Evolutionary conservation across 1,140 invertebrate genomes (phyloP).

Genomic region (Patella vulgata): DNA sequence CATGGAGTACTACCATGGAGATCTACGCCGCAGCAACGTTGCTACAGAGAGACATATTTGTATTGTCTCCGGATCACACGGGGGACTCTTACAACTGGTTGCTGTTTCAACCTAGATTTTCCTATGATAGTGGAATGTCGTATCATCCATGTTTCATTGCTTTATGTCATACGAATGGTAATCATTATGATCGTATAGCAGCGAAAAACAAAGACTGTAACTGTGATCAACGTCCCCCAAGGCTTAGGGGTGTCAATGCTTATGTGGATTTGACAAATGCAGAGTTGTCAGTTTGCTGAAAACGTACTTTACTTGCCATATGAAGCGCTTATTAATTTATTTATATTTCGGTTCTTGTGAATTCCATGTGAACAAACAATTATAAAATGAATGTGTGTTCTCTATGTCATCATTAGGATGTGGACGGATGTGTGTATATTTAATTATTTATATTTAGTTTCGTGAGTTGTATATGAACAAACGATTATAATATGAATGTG

Average conservation of each 20-base stretch:
- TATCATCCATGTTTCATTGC: slow-evolving; percentile 45
- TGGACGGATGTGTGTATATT: no score
- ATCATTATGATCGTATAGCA: slow-evolving; percentile 54
- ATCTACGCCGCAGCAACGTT: slow-evolving; percentile 57
- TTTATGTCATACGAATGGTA: slow-evolving; percentile 55
- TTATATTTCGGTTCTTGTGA: no score
- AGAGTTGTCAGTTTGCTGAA: no score
- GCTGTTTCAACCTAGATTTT: slow-evolving; percentile 44
- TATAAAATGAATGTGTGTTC: no score
- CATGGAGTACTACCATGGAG: slow-evolving; percentile 58
- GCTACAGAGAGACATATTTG: slow-evolving; percentile 51
- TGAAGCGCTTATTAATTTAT: no score
- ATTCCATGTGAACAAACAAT: no score
- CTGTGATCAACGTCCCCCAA: slow-evolving; percentile 38
- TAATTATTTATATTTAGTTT: no score
- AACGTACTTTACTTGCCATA: no score
- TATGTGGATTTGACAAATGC: slow-evolving; percentile 38
- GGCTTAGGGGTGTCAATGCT: slow-evolving; percentile 29
- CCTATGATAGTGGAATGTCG: slow-evolving; percentile 18
- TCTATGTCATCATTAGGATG: no score
- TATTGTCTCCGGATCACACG: slow-evolving; percentile 51
- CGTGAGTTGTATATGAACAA: no score
- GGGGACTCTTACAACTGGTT: slow-evolving; percentile 51
- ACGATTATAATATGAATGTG: no score
- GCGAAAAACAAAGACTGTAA: slow-evolving; percentile 38